phyloP scores from a whole-genome alignment of 2,113 vertebrate genomes.

The Eclectus roratus region DNA sequence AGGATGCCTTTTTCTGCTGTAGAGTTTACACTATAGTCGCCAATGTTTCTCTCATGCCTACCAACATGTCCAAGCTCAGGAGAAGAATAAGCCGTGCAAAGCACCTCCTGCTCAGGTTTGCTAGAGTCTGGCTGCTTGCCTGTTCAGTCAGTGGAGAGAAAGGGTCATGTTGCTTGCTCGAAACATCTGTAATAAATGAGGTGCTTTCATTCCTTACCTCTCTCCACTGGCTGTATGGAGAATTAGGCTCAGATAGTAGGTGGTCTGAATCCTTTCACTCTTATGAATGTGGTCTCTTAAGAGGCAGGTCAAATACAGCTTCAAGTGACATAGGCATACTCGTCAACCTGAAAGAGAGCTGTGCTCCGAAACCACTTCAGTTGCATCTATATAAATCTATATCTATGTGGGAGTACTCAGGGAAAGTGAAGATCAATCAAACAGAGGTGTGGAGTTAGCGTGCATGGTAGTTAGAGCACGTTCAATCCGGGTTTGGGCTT shows the following conservation, averaged over 20 bases:
- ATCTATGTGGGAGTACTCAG: background rate
- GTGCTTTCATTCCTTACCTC: conserved; percentile 34
- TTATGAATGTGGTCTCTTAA: conserved; percentile 27
- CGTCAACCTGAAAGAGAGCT: background rate
- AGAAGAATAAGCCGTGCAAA: background rate
- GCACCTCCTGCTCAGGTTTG: background rate
- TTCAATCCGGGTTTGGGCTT: background rate
- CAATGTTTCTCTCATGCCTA: background rate
- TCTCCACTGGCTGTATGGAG: background rate
- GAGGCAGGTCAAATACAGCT: background rate
- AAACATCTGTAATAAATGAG: conserved; percentile 36
- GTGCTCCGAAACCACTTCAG: background rate
- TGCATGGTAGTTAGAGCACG: background rate
- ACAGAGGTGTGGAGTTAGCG: background rate
- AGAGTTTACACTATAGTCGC: background rate
- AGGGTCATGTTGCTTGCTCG: background rate
- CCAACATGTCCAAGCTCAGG: background rate
- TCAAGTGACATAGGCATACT: background rate
- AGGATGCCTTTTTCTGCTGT: background rate
- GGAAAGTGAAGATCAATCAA: background rate
- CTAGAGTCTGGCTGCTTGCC: conserved; percentile 15
- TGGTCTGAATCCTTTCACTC: conserved; percentile 12
- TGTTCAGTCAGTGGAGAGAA: background rate
- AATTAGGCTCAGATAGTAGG: conserved; percentile 27
- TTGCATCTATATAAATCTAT: background rate